A percentile compares a stretch with the other conserved stretches of the same genome.
phyloP scores from a whole-genome alignment of 92 coral and sea anemone genomes.

The Hydrozoanthus gracilis region DNA sequence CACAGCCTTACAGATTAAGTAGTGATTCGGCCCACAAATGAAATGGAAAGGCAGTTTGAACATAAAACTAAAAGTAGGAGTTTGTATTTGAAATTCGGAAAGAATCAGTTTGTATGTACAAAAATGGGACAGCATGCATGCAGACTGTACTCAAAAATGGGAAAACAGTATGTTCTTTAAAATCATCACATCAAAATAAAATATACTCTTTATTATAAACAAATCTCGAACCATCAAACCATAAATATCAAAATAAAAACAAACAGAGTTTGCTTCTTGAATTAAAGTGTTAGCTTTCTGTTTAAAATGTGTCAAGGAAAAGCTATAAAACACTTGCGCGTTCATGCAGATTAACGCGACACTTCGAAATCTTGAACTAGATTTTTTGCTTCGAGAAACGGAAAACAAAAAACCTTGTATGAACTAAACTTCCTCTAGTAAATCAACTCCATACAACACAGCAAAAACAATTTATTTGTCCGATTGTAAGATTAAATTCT shows the following conservation, averaged over 20 bases:
- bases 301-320: no score
- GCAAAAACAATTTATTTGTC: constrained; percentile 36
- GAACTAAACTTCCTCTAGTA: constrained; percentile 9
- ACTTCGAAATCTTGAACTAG: background rate
- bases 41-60: no score
- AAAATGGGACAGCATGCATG: no score
- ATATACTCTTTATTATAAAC: constrained; percentile 29
- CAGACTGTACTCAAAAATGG: no score
- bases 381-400: constrained; percentile 8
- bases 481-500: constrained; percentile 19
- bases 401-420: constrained; percentile 9
- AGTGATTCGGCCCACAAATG: no score
- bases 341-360: no score
- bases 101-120: background rate
- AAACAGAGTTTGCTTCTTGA: background rate
- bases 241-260: no score
- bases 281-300: no score
- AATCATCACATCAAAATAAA: background rate
- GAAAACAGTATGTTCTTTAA: no score
- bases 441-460: constrained; percentile 22
- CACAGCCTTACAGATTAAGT: no score
- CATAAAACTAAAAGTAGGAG: no score
- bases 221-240: background rate
- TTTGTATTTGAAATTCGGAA: background rate
- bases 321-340: no score